Evolutionary conservation across 2,797 vertebrate genomes (phyloP), one percentile per base, ranked within the genome.

Genomic region (Mergus octosetaceus): DNA sequence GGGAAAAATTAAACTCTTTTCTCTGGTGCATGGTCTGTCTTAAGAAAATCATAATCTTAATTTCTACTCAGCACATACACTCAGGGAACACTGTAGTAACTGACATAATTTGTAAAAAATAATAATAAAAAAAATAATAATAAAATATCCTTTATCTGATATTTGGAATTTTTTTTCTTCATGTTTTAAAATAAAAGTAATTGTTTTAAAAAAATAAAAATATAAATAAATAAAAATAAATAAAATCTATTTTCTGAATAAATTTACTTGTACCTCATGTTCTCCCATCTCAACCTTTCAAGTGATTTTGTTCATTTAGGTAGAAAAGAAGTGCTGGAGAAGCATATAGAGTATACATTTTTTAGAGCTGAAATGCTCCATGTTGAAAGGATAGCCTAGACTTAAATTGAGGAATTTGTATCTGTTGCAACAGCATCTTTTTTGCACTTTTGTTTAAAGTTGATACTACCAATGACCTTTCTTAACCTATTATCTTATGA

Each of bases 381-480:
- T 38, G 21, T 18, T 47, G 20, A 60, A 78, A 38, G 41, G 61
- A 36, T 16, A 73, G 27, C 58, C 15, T n/a, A 60, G 27, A 38
- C 54, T 28, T 39, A 72, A 83, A 38, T 25, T 41, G 68, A 78
- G 60, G 61, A 78, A 72, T 21, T 51, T 57, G 47, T n/a, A 53
- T 62, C 66, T 82, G 68, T 88, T 74, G 56, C 54, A 78, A 68
- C 13, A 70, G n/a, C 49, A 49, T 49, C 60, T 60, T 77, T 92
- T 68, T 88, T 61, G 58, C 34, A 19, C 16, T 39, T 76, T 20
- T 19, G 36, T 51, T 68, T 38, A 36, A 21, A 38, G 45, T 70
- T 70, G 24, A 19, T 38, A 30, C 19, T 34, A 51, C 25, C 34
- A 43, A 65, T 32, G 24, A 49, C 49, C 13, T 15, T 58, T 79